phyloP scores from a whole-genome alignment of 2,797 vertebrate species.

The Micromesistius poutassou region DNA sequence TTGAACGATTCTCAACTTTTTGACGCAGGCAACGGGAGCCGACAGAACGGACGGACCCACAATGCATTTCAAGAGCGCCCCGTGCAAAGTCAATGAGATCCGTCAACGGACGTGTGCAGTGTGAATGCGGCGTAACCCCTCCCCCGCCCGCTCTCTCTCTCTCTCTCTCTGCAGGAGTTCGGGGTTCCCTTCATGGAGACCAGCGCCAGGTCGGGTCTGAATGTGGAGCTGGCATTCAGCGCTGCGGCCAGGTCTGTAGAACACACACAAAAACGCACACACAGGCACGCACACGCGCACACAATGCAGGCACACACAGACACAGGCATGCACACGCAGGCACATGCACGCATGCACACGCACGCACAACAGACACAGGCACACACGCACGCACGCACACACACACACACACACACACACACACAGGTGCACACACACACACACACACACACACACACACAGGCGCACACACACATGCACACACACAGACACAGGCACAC shows the following conservation, averaged over 20 bases:
- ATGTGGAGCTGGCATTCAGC: conserved; percentile 88
- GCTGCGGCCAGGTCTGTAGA: conserved; percentile 83
- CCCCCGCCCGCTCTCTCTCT: neutral
- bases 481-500: neutral
- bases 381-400: too few relatives aligned
- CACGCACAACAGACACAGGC: too few relatives aligned
- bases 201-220: conserved; percentile 87
- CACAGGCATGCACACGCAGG: neutral
- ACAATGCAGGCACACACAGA: neutral
- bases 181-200: conserved; percentile 96
- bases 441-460: neutral
- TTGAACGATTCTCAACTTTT: too few relatives aligned
- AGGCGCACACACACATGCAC: neutral
- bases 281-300: neutral
- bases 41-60: too few relatives aligned
- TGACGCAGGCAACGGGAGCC: too few relatives aligned
- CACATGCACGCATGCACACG: too few relatives aligned
- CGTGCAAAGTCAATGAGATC: too few relatives aligned
- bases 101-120: too few relatives aligned
- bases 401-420: neutral
- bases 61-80: too few relatives aligned
- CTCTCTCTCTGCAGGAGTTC: conserved; percentile 76
- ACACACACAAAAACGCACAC: neutral
- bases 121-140: too few relatives aligned
- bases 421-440: neutral